Percentiles rank a stretch among this genome's conserved stretches.
These are phyloP conservation scores for Vultur gryphus DNA, from an alignment of 2,797 vertebrate species.

Conservation along the genomic window DNA sequence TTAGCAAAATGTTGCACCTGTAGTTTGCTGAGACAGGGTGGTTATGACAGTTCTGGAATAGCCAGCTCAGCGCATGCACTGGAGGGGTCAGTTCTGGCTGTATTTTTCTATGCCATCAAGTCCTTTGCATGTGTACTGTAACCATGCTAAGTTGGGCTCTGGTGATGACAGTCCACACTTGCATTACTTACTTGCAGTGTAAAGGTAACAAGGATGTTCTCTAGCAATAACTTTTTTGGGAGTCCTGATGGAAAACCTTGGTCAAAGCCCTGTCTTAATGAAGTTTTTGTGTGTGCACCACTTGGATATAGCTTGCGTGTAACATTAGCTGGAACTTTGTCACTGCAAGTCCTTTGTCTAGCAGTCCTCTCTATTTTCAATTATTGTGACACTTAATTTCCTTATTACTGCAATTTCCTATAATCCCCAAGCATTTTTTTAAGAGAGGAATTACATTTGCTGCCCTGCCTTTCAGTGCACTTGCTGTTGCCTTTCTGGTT, in stretches of 20 bases:
- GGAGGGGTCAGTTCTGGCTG: background rate
- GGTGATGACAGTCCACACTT: background rate
- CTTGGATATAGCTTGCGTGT: background rate
- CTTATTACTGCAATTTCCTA: background rate
- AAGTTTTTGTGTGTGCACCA: background rate
- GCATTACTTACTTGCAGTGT: background rate
- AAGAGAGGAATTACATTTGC: background rate
- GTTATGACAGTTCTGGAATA: background rate
- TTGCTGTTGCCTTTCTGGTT: background rate
- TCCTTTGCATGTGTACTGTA: background rate
- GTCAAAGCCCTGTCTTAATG: background rate
- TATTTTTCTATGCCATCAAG: background rate
- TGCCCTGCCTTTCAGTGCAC: background rate
- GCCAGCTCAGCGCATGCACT: background rate
- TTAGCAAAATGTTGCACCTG: background rate
- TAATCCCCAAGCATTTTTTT: background rate
- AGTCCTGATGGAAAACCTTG: background rate
- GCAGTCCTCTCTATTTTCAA: background rate
- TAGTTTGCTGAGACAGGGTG: background rate
- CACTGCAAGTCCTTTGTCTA: background rate
- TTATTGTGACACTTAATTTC: background rate
- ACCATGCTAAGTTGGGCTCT: background rate
- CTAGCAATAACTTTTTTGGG: background rate
- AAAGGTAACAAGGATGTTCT: background rate
- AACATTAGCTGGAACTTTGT: background rate